Conservation (phyloP, 2,797 vertebrate genomes). For the Chloroceryle amazona region DNA sequence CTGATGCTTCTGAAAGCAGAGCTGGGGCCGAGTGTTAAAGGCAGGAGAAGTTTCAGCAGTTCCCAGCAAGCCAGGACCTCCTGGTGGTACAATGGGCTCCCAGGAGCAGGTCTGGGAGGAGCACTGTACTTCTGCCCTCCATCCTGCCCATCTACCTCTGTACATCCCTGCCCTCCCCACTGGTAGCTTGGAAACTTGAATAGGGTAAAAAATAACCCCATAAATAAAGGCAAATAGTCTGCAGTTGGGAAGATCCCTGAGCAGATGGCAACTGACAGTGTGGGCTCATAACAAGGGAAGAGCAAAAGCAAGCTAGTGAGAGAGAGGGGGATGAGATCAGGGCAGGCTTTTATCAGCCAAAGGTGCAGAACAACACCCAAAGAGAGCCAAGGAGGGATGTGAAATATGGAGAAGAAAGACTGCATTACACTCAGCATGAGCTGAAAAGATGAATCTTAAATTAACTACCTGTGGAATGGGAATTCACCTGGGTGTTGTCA, state of each 20-base stretch:
- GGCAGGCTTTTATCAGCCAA: background rate
- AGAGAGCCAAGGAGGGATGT: background rate
- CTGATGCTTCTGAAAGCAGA: background rate
- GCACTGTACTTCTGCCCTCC: background rate
- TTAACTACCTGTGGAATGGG: background rate
- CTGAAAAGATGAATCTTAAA: background rate
- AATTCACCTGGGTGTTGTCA: background rate
- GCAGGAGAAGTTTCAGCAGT: background rate
- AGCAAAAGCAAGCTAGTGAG: background rate
- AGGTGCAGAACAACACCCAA: background rate
- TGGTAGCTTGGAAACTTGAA: background rate
- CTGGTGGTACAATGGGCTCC: background rate
- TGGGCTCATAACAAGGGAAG: background rate
- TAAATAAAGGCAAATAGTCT: background rate
- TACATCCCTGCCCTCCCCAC: background rate
- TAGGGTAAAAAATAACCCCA: background rate
- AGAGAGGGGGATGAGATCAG: background rate
- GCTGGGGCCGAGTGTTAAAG: background rate
- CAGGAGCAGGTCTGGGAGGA: background rate
- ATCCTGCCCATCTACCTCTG: accelerated
- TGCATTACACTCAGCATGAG: background rate
- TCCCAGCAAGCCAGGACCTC: background rate
- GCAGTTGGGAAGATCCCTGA: background rate
- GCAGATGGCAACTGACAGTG: background rate
- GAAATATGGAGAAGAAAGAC: background rate